These are phyloP conservation scores for Drosophila yakuba DNA, from an alignment of 1,140 invertebrate species.

Conservation along the genomic window DNA sequence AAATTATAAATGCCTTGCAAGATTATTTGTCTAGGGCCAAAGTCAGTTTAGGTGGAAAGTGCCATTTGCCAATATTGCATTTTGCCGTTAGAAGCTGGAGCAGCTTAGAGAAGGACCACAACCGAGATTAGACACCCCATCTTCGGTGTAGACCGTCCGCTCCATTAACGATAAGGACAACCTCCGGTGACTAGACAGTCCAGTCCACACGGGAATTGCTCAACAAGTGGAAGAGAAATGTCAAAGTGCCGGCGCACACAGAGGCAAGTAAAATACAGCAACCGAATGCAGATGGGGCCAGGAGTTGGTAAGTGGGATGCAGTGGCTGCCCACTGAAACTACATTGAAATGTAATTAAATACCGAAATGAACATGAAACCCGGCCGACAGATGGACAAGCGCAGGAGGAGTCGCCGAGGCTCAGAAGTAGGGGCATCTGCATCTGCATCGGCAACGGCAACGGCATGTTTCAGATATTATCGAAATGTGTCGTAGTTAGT, in stretches of 20 bases:
- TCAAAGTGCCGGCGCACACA: conserved; percentile 15
- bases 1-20: no score
- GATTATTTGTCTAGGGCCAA: no score
- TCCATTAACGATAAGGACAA: conserved; percentile 36
- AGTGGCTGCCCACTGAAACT: conserved; percentile 52
- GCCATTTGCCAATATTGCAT: not conserved
- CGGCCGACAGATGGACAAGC: conserved; percentile 40
- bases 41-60: not conserved
- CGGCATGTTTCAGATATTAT: conserved; percentile 60
- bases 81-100: not conserved
- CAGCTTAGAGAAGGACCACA: not conserved
- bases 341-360: conserved; percentile 83
- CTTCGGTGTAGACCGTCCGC: not conserved
- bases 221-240: conserved; percentile 57
- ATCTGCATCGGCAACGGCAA: conserved; percentile 17
- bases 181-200: conserved; percentile 17
- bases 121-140: conserved; percentile 1
- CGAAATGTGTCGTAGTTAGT: conserved; percentile 76
- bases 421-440: not conserved
- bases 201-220: conserved; percentile 31
- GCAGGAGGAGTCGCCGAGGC: conserved; percentile 3
- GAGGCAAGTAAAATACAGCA: conserved; percentile 59
- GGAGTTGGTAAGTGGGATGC: not conserved
- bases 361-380: conserved; percentile 67
- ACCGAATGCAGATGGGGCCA: conserved; percentile 17